Percentiles rank a stretch among this genome's conserved stretches.
phyloP scores from a whole-genome alignment of 2,888 invertebrate species.

The Chrysodeixis includens region DNA sequence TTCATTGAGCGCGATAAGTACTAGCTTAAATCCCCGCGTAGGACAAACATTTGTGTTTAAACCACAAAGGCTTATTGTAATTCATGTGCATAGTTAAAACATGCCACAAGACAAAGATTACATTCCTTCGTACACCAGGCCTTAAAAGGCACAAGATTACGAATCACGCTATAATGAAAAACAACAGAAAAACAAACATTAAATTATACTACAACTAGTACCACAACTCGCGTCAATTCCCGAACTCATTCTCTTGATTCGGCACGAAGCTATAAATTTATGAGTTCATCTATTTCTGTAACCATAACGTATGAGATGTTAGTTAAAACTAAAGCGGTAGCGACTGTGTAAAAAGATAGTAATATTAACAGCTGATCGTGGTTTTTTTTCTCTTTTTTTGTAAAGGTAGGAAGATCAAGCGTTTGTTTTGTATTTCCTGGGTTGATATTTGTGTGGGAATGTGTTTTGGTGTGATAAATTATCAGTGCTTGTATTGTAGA shows the following conservation, averaged over 20 bases:
- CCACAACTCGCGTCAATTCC: slow-evolving; percentile 13
- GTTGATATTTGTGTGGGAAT: slow-evolving; percentile 3
- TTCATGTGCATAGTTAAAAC: no score
- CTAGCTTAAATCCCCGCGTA: no score
- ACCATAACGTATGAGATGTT: slow-evolving; percentile 23
- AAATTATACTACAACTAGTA: neutral
- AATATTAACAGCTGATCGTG: slow-evolving; percentile 32
- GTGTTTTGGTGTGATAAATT: neutral
- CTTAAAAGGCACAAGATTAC: no score
- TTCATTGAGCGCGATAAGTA: no score
- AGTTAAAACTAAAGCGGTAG: neutral
- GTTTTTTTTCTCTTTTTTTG: neutral
- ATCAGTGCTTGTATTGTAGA: no score
- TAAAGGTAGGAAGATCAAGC: slow-evolving; percentile 15
- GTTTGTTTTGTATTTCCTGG: slow-evolving; percentile 21
- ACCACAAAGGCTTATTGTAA: no score
- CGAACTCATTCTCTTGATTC: slow-evolving; percentile 28
- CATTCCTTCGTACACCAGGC: no score
- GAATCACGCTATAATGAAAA: no score
- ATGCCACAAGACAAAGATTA: no score
- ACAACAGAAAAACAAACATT: no score
- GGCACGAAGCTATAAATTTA: slow-evolving; percentile 37
- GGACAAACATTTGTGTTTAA: no score
- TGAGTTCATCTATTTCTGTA: slow-evolving; percentile 56
- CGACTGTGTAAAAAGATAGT: slow-evolving; percentile 28